Evolutionary conservation across 2,113 vertebrate genomes (phyloP).

Genomic region (Erpornis zantholeuca): DNA sequence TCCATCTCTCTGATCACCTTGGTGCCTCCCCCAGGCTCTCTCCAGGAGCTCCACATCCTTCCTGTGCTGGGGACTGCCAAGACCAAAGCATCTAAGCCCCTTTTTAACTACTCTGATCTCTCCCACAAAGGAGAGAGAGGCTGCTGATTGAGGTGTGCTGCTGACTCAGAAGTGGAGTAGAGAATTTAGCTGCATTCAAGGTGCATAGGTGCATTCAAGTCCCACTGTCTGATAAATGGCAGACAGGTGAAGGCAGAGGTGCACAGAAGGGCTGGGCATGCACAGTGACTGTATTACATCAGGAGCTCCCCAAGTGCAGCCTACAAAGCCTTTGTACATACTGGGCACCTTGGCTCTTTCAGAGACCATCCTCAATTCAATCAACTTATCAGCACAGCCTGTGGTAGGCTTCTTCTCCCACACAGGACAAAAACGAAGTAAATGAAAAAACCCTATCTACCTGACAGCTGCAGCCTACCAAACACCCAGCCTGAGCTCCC

Average conservation of each 20-base stretch:
- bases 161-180: background rate
- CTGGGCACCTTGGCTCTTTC: background rate
- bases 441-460: background rate
- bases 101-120: background rate
- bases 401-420: background rate
- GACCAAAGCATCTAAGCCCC: background rate
- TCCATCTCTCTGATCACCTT: background rate
- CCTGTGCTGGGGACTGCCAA: background rate
- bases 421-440: background rate
- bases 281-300: background rate
- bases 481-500: background rate
- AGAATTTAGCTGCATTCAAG: background rate
- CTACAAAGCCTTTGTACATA: background rate
- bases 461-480: background rate
- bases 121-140: background rate
- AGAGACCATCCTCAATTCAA: background rate
- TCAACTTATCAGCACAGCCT: background rate
- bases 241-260: background rate
- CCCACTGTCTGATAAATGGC: background rate
- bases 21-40: rapidly evolving
- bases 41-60: background rate
- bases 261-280: background rate
- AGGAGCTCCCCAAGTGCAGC: background rate
- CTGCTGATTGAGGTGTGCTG: background rate
- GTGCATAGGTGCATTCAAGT: background rate